Evolutionary conservation across 2,797 vertebrate species (phyloP).

Genomic region (Danio choprae): DNA sequence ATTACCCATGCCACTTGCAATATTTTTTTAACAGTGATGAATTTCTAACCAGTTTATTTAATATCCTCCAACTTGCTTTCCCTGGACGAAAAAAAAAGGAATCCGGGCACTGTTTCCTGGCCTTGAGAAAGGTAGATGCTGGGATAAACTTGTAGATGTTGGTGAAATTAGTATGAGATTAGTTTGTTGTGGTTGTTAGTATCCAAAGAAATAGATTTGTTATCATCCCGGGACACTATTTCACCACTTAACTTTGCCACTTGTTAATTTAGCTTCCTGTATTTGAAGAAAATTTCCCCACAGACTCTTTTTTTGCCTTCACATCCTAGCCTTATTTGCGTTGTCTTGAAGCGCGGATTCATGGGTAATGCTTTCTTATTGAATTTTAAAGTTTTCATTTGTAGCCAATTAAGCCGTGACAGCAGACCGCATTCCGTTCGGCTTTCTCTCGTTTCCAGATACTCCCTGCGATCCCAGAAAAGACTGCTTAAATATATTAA

Average conservation of each 20-base stretch:
- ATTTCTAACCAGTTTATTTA: slow-evolving; percentile 33
- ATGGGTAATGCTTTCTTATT: slow-evolving; percentile 67
- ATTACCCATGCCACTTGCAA: slow-evolving; percentile 14
- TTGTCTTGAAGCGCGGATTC: slow-evolving; percentile 54
- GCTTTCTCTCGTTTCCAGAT: slow-evolving; percentile 22
- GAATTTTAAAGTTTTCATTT: slow-evolving; percentile 69
- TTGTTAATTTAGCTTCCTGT: slow-evolving; percentile 57
- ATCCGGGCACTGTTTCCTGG: slow-evolving; percentile 51
- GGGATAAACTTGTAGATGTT: slow-evolving; percentile 40
- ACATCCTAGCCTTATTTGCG: slow-evolving; percentile 57
- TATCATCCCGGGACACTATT: slow-evolving; percentile 46
- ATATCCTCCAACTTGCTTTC: slow-evolving; percentile 37
- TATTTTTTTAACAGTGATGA: not conserved
- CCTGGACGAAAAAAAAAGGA: slow-evolving; percentile 15
- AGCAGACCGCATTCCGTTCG: slow-evolving; percentile 40
- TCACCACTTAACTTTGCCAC: slow-evolving; percentile 39
- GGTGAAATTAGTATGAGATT: slow-evolving; percentile 48
- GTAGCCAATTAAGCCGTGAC: slow-evolving; percentile 67
- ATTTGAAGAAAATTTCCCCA: slow-evolving; percentile 58
- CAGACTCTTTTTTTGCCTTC: slow-evolving; percentile 32
- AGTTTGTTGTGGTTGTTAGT: slow-evolving; percentile 52
- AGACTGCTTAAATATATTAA: slow-evolving; percentile 44
- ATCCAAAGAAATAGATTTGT: slow-evolving; percentile 44
- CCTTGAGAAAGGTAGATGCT: slow-evolving; percentile 37
- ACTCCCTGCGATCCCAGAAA: slow-evolving; percentile 24